Evolutionary conservation across 1,140 invertebrate genomes (phyloP), one percentile per base, ranked within the genome.

Genomic region (Cyclargus thomasi): DNA sequence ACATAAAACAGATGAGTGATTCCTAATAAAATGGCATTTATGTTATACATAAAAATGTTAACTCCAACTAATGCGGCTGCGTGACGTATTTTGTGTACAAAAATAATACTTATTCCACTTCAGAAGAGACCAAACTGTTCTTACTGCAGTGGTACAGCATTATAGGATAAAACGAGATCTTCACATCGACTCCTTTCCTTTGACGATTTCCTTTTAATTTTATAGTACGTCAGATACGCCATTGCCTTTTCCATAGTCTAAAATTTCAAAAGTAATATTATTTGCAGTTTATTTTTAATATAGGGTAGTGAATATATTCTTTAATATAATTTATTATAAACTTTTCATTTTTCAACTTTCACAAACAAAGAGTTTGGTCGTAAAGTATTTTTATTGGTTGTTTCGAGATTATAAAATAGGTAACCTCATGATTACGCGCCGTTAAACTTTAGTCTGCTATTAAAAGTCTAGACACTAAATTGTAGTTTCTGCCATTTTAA

Each of bases 1-100:
- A 70, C 69, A 66, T 82, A 77, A 82, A 81, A 70, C 39, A 23
- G 66, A 64, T 21, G 55, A 59, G 20, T 20, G 55, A 59, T 59
- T 59, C 18, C 55, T 59, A 59, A 59, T 59, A 21, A 59, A 20
- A 59, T 59, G 55, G 55, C 55, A 59, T 55, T 55, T 55, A 55
- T 59, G 55, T 59, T 59, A 20, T 59, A 18, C 55, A 59, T 59
- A 59, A 59, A 55, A 59, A 59, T 59, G 55, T 59, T 59, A 59
- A 59, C 55, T 59, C 55, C 18, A 59, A 21, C 55, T 59, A 59
- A 59, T 11, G n/a, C 55, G 55, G 18, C 18, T 10, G 18, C 7
- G 17, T 20, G 17, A 5, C 18, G 20, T 59, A 59, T 20, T 20
- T 21, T 7, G 11, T 6, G 4, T 55, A 18, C 55, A 20, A 20